Percentiles rank a stretch among this genome's conserved stretches.
Evolutionary conservation across 2,888 invertebrate species (phyloP).

Genomic region (Dione vanillae): DNA sequence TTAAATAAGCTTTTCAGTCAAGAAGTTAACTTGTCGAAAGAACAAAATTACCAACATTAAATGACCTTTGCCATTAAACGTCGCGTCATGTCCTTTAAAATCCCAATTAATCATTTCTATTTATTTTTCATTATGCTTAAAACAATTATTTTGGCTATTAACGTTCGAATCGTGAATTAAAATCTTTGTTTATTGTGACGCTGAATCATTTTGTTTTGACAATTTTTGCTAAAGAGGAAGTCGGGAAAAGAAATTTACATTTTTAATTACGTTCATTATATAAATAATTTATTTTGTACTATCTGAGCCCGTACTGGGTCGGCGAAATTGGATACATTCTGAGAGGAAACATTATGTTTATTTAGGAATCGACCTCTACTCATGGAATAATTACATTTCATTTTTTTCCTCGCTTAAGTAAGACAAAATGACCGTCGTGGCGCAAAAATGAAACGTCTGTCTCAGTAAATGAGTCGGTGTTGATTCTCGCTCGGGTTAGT

Average conservation of each 20-base stretch:
- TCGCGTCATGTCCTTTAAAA: slow-evolving; percentile 65
- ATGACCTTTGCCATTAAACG: slow-evolving; percentile 62
- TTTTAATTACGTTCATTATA: background rate
- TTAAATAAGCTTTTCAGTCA: slow-evolving; percentile 42
- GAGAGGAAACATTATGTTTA: too few relatives aligned
- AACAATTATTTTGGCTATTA: slow-evolving; percentile 40
- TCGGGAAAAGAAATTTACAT: background rate
- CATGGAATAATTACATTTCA: too few relatives aligned
- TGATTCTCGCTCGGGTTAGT: too few relatives aligned
- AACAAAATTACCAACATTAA: slow-evolving; percentile 56
- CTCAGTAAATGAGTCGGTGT: too few relatives aligned
- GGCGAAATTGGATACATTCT: too few relatives aligned
- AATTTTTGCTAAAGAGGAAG: background rate
- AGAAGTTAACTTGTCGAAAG: slow-evolving; percentile 56
- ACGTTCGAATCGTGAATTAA: slow-evolving; percentile 24
- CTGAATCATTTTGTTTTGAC: slow-evolving; percentile 3
- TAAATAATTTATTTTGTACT: background rate
- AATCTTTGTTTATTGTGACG: slow-evolving; percentile 25
- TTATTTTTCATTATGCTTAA: slow-evolving; percentile 51
- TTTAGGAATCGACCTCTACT: too few relatives aligned
- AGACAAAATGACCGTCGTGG: too few relatives aligned
- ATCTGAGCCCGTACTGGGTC: background rate
- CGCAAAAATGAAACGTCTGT: too few relatives aligned
- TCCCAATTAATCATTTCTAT: slow-evolving; percentile 67
- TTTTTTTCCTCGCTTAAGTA: too few relatives aligned